phyloP scores from a whole-genome alignment of 2,113 vertebrate species.

The Thinocorus orbignyianus region DNA sequence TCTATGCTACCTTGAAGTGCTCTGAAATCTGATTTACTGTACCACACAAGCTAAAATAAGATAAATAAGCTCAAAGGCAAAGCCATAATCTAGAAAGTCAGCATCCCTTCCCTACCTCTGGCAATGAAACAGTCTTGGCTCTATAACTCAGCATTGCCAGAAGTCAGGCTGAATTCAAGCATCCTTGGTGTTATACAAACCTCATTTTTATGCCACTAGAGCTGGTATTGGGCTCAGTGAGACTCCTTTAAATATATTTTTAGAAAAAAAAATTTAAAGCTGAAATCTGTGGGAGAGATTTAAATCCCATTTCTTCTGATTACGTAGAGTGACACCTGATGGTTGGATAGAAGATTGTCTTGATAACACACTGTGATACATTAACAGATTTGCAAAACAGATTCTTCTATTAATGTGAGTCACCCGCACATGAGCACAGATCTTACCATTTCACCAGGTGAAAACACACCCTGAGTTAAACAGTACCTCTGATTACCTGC shows the following conservation, averaged over 20 bases:
- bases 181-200: neutral
- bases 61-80: neutral
- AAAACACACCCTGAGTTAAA: neutral
- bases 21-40: neutral
- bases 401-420: neutral
- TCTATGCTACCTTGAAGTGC: neutral
- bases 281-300: neutral
- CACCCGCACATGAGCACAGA: neutral
- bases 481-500: neutral
- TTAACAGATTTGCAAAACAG: neutral
- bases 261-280: neutral
- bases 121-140: neutral
- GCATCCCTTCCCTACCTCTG: neutral
- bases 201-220: neutral
- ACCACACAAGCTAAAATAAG: neutral
- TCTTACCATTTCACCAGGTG: neutral
- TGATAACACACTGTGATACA: neutral
- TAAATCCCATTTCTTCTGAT: neutral
- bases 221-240: neutral
- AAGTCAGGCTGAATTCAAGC: neutral
- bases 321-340: slow-evolving; percentile 39
- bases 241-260: neutral
- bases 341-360: neutral
- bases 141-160: neutral
- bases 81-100: neutral